Percentiles rank a stretch among this genome's conserved stretches.
phyloP scores from a whole-genome alignment of 2,888 invertebrate species.

The Aricia artaxerxes region DNA sequence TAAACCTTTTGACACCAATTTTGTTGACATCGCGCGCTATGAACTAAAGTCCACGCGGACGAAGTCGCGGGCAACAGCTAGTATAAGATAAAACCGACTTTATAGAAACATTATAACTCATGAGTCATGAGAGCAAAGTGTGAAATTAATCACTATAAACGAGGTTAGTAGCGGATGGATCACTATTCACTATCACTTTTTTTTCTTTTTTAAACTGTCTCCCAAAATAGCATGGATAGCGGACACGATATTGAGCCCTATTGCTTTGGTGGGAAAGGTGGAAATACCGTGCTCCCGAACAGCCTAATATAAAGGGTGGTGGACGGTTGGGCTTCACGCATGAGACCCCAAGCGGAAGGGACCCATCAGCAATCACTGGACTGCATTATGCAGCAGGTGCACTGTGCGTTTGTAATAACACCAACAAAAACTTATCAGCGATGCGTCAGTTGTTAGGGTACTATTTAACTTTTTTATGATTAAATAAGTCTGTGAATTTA shows the following conservation, averaged over 20 bases:
- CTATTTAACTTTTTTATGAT: background rate
- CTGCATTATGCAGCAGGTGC: conserved; percentile 22
- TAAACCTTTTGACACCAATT: too few species aligned
- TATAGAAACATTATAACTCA: background rate
- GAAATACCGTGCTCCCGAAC: background rate
- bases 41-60: too few species aligned
- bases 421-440: conserved; percentile 4
- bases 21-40: too few species aligned
- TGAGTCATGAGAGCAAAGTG: background rate
- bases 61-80: too few species aligned
- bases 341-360: conserved; percentile 26
- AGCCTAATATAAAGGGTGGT: conserved; percentile 2
- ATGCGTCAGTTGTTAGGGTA: background rate
- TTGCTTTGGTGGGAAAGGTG: background rate
- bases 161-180: background rate
- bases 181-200: background rate
- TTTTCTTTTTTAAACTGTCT: background rate
- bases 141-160: background rate
- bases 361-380: conserved; percentile 17
- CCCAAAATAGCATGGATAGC: background rate
- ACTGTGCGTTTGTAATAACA: background rate
- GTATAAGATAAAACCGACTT: background rate
- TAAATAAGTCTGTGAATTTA: background rate
- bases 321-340: conserved; percentile 23
- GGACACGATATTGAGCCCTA: background rate